These are phyloP conservation scores for Lathronympha strigana DNA, from an alignment of 2,888 invertebrate genomes.

Conservation along the genomic window DNA sequence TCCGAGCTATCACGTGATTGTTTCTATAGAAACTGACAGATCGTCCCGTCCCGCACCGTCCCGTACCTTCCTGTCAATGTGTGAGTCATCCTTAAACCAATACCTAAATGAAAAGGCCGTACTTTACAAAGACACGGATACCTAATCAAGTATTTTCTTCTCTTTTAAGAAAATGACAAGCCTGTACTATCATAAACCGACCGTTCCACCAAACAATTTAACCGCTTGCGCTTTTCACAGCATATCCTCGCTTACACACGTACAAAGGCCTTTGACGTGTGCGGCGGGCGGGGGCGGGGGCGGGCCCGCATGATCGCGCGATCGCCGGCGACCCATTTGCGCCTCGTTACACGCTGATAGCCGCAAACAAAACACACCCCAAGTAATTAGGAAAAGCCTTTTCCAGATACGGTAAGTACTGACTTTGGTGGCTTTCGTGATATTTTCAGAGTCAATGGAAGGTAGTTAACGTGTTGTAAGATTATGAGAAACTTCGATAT, in stretches of 20 bases:
- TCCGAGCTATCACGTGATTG: too few relatives aligned
- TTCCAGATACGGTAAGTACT: conserved; percentile 81
- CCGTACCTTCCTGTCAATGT: too few relatives aligned
- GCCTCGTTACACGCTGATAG: conserved; percentile 83
- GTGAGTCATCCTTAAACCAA: too few relatives aligned
- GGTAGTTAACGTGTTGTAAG: background rate
- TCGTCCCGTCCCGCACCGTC: too few relatives aligned
- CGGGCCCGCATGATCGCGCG: conserved; percentile 80
- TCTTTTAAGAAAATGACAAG: too few relatives aligned
- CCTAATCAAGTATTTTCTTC: too few relatives aligned
- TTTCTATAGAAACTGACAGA: too few relatives aligned
- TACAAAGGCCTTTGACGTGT: conserved; percentile 83
- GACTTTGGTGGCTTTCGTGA: conserved; percentile 50
- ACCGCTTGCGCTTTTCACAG: conserved; percentile 55
- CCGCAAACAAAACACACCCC: conserved; percentile 83
- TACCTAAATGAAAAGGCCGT: too few relatives aligned
- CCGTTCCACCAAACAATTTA: background rate
- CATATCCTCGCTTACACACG: conserved; percentile 52
- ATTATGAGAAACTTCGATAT: background rate
- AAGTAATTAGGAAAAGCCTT: conserved; percentile 83
- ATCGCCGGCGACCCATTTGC: conserved; percentile 81
- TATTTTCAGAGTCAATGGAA: conserved; percentile 16
- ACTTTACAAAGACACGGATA: too few relatives aligned
- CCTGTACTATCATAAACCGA: background rate
- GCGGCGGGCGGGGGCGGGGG: conserved; percentile 59